Base-by-base conservation (phyloP, 2,888 invertebrate species). In the Seira musarum region DNA sequence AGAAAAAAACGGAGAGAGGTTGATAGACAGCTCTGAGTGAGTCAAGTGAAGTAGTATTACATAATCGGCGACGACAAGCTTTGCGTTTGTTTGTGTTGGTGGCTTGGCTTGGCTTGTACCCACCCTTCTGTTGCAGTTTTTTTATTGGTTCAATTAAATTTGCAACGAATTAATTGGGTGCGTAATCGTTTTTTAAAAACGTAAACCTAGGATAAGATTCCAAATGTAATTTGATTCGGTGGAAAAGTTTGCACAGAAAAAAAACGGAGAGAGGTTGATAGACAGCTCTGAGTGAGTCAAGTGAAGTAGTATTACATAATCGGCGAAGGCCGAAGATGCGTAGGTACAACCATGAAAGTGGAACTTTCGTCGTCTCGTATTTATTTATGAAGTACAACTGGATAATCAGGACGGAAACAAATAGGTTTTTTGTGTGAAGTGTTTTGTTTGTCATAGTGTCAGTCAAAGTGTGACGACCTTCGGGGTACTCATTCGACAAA, bases 401-500 rank as follows among this genome's bases (percentile, higher is more conserved):
- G 72, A 64, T 63, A 72, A 72, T 64, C 64, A 72, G 72, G 49
- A 72, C 72, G 72, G 72, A 72, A 72, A 72, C 63, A 64, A 22
- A 68, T 8, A 40, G 13, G 5, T 40, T 40, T 8, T 40, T 40
- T 40, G 40, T 40, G 40, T 40, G 40, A 53, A 68, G 19, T 57
- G 19, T 21, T 69, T 57, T 57, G n/a, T 35, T 40, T 72, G 72
- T 72, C 64, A 72, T 63, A 21, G 13, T 19, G 64, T 35, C 71
- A 60, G 30, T 6, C 40, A 30, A 40, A 60, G 67, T 75, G 75
- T 75, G 75, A 75, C 75, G 75, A 75, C 75, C 75, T 75, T 75
- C 68, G 40, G 61, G 64, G 53, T 53, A 49, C 10, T 40, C 35
- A 46, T 64, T 63, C 64, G 25, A 19, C 25, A 17, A 49, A 64